A percentile compares a stretch with the other conserved stretches of the same genome.
Evolutionary conservation across 2,888 invertebrate species (phyloP).

Genomic region (Xestoiulus laeticollis): DNA sequence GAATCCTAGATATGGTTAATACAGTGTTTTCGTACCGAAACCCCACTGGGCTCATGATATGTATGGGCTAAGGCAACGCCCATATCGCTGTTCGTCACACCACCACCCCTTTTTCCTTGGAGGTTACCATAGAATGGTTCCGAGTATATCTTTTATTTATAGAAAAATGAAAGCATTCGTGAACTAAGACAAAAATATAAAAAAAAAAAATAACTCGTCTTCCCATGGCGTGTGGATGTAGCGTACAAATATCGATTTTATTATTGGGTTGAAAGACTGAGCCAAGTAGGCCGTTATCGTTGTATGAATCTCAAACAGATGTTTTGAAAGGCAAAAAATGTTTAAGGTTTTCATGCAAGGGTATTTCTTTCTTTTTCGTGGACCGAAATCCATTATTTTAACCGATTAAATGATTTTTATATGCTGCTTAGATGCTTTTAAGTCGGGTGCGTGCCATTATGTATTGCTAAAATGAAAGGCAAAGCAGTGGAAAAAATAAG

Average conservation of each 20-base stretch:
- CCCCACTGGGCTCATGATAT: neutral
- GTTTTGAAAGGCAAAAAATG: conserved; percentile 39
- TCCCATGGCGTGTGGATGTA: neutral
- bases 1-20: neutral
- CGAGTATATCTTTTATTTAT: neutral
- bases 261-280: neutral
- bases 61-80: neutral
- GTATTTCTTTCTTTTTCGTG: neutral
- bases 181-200: conserved; percentile 1
- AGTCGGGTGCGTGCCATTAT: conserved; percentile 8
- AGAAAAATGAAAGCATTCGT: conserved; percentile 24
- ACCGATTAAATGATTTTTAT: conserved; percentile 37
- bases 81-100: neutral
- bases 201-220: neutral
- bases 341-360: neutral
- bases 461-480: neutral
- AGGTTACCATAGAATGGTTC: neutral
- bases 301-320: conserved; percentile 43
- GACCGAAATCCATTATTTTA: conserved; percentile 10
- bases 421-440: conserved; percentile 13
- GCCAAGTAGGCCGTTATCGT: conserved; percentile 33
- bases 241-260: conserved; percentile 15
- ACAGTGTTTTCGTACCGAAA: neutral
- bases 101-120: neutral
- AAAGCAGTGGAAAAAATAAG: conserved; percentile 28